phyloP scores from a whole-genome alignment of 2,888 invertebrate species.

The Stictocephala bisonia region DNA sequence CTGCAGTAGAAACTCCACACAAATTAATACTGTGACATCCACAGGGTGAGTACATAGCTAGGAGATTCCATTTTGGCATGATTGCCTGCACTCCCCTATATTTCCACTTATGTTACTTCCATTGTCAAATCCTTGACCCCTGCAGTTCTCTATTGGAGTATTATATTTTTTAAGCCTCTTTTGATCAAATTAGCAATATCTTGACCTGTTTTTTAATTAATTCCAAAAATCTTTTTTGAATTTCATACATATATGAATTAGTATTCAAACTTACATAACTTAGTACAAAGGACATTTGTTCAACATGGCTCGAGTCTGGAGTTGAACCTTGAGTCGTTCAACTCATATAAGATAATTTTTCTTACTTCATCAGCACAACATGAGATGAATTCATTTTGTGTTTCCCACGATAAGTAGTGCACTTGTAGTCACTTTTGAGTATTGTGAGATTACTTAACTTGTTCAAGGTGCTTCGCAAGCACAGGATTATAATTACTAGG shows the following conservation, averaged over 20 bases:
- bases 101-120: neutral
- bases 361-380: neutral
- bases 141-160: neutral
- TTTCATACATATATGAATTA: neutral
- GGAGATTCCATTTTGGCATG: neutral
- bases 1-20: neutral
- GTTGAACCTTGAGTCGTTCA: neutral
- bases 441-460: no score
- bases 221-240: neutral
- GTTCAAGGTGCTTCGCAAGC: no score
- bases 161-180: neutral
- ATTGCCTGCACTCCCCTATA: neutral
- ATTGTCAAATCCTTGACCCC: no score
- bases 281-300: neutral
- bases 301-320: neutral
- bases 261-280: neutral
- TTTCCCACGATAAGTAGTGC: neutral
- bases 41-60: no score
- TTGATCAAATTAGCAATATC: neutral
- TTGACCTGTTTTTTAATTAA: neutral
- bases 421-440: no score
- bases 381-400: neutral
- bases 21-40: no score
- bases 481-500: neutral
- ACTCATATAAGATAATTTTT: neutral